Evolutionary conservation across 2,797 vertebrate species (phyloP), one percentile per base, ranked within the genome.

Genomic region (Poeciliopsis infans): DNA sequence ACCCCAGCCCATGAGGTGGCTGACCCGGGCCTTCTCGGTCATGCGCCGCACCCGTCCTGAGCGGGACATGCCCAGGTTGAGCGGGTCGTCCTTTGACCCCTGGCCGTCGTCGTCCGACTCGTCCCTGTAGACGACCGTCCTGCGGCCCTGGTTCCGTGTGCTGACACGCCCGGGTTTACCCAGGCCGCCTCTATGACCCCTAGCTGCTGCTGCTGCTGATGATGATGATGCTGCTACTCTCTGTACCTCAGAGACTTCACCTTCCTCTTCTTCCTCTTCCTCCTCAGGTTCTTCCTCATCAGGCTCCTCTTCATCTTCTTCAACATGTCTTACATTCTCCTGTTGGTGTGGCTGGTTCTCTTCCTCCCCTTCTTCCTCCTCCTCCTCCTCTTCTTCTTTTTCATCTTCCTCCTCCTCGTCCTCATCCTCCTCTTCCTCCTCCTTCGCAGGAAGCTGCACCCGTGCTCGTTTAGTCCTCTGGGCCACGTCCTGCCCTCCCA

Each of bases 1-100:
- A 90, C 98, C 96, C 98, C 98, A 99, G 91, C 98, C 98, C 98
- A 99, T 99, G 66, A 99, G 97, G 94, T 99, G 98, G 94, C 98
- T 99, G 94, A 99, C 98, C 83, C 98, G 96, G 90, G 98, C 98
- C 92, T 98, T 98, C 94, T 99, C 98, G 11, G 98, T 99, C 98
- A 99, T 99, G 86, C 98, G 98, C 46, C 98, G 96, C 78, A 99
- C 97, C 92, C 98, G 96, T 91, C 98, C 98, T 75, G 98, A 99
- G 87, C 98, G 97, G 79, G 98, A 99, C 94, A 93, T 97, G 85
- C 98, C 98, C 89, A 99, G 96, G 95, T 99, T 99, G 86, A 99
- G 95, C 45, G 97, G 97, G 96, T 99, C 98, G 33, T 97, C 96
- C 74, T 96, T 94, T 23, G 97, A 96, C 85, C 95, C 96, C 49